Evolutionary conservation across 2,888 invertebrate genomes (phyloP).

Genomic region (Azorinus chamasolen): DNA sequence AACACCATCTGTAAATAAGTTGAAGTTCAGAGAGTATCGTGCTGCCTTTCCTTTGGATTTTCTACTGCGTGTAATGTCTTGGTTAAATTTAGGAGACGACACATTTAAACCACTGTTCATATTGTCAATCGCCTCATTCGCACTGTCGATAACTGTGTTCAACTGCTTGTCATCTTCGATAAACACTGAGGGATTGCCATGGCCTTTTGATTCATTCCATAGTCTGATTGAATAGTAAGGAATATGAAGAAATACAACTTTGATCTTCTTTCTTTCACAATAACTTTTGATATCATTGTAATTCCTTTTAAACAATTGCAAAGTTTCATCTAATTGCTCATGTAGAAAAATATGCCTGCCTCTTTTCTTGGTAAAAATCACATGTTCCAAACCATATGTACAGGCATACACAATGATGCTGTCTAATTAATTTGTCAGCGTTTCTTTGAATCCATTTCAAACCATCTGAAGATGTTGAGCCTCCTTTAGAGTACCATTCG

Average conservation of each 20-base stretch:
- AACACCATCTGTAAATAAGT: constrained; percentile 7
- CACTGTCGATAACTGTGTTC: neutral
- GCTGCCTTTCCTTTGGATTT: constrained; percentile 1
- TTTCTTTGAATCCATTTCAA: too few relatives aligned
- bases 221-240: neutral
- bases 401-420: too few relatives aligned
- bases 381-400: too few relatives aligned
- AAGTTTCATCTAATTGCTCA: too few relatives aligned
- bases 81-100: constrained; percentile 10
- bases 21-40: constrained; percentile 13
- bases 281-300: too few relatives aligned
- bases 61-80: constrained; percentile 12
- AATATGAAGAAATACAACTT: constrained; percentile 2
- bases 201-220: constrained; percentile 4
- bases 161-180: neutral
- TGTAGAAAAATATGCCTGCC: too few relatives aligned
- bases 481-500: too few relatives aligned
- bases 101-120: neutral
- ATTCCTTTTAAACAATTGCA: too few relatives aligned
- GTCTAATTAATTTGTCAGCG: too few relatives aligned
- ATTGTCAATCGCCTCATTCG: too few relatives aligned
- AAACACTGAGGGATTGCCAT: neutral
- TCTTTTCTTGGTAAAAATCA: too few relatives aligned
- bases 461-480: too few relatives aligned
- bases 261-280: neutral